Evolutionary conservation across 2,113 vertebrate genomes (phyloP).

Genomic region (Macaca mulatta): DNA sequence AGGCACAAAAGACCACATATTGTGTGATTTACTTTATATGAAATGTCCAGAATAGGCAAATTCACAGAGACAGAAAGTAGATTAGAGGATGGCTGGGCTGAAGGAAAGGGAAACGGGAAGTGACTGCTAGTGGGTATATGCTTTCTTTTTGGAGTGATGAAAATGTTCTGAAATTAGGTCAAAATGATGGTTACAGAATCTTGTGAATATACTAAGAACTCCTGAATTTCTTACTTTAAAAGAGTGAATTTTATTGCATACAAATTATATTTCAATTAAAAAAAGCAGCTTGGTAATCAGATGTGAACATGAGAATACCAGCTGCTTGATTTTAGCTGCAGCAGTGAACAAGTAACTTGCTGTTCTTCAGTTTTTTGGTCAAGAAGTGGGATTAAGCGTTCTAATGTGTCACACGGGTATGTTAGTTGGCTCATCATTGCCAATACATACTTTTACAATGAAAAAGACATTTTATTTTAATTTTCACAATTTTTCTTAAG

Average conservation of each 20-base stretch:
- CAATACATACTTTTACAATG: not conserved
- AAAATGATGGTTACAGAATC: not conserved
- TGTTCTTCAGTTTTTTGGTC: not conserved
- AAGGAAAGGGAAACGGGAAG: not conserved
- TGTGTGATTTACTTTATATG: not conserved
- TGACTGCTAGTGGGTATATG: not conserved
- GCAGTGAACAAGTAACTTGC: not conserved
- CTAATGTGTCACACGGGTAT: not conserved
- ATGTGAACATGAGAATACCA: not conserved
- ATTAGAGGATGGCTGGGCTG: not conserved
- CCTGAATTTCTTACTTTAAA: not conserved
- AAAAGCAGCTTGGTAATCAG: not conserved
- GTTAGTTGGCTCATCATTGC: not conserved
- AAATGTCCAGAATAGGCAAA: not conserved
- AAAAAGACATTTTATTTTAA: slow-evolving; percentile 24
- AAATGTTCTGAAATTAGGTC: not conserved
- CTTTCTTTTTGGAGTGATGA: not conserved
- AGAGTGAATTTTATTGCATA: not conserved
- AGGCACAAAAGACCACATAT: not conserved
- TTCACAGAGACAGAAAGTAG: not conserved
- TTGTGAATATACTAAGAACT: not conserved
- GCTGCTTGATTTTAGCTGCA: not conserved
- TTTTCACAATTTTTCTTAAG: not conserved
- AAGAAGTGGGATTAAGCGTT: not conserved
- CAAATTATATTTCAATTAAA: not conserved